Base-by-base conservation (phyloP, 2,888 invertebrate genomes). In the Eristalinus aeneus region DNA sequence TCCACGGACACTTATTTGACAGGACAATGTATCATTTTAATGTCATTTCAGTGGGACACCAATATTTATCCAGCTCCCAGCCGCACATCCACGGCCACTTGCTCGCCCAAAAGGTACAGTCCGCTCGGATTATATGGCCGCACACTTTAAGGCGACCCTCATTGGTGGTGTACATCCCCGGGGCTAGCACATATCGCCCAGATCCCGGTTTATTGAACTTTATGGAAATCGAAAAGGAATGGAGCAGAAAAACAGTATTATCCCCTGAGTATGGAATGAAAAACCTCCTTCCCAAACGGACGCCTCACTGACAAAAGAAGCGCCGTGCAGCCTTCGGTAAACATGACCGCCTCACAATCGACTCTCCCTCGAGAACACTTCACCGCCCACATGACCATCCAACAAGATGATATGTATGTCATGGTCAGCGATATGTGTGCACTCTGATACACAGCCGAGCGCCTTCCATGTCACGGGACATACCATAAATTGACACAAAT, bases 361-460 rank as follows among this genome's bases (percentile, higher is more conserved):
- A 16, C 16, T 16, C 16, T 46, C 16, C 16, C 46, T 46, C 46
- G 46, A 46, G 46, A n/a, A 46, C 46, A 46, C 46, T 46, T 46
- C 46, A 46, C 16, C 46, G 46, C 46, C 8, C 46, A 46, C 8
- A 46, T 46, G 46, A 46, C n/a, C 23, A 34, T 68, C 56, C 2
- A 9, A 23, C 36, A 36, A 16, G 23, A 69, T 23, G 36, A 58
- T 69, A 56, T 60, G 60, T 71, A 39, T 71, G 60, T 60, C 71
- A 71, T 46, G 71, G 71, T 46, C 71, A 71, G 12, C 60, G 27
- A 46, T 60, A 31, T 31, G 5, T 23, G 5, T 23, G 46, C 16
- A 16, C 16, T 16, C n/a, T n/a, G 39, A 46, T n/a, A 39, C 39
- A 39, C 12, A 12, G 5, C 39, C n/a, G 4, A 11, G 12, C 4